Evolutionary conservation across 2,797 vertebrate species (phyloP), one percentile per base, ranked within the genome.

Genomic region (Poeciliopsis paucimaculata): DNA sequence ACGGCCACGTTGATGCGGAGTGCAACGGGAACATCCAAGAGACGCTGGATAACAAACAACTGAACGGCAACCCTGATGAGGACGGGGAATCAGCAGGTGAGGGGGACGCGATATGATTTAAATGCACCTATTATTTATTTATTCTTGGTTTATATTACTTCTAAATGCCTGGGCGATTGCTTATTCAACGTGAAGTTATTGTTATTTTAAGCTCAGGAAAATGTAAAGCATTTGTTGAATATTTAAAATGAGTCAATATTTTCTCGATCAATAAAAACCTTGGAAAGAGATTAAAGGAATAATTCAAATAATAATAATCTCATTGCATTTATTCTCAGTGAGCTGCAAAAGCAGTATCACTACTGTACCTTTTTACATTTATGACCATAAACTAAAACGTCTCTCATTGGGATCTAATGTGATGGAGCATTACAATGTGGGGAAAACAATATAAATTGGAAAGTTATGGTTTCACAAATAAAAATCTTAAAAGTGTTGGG

Each of bases 1-100:
- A 73, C 83, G 82, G 84, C 78, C 88, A 75, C 86, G 87, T 77
- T 41, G 90, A 82, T 39, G 73, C 73, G 20, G 93, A 94, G 84
- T 89, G 91, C 77, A 94, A 94, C 72, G 93, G 93, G 0, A 90
- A 93, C 18, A 78, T 91, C 41, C 86, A 76, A 43, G 80, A 88
- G 74, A 73, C 79, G 13, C 70, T 84, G 79, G 88, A 91, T 83
- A 87, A 90, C 89, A 77, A 79, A 82, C 80, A 66, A 76, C 82
- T 88, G 45, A 94, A 93, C 82, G 86, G 89, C 47, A 92, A 93
- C 81, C 84, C 85, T 45, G 81, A 79, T 62, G 85, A 87, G 78
- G 28, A 45, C 5, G 47, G 57, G 78, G 82, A 80, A n/a, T 78
- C 76, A 89, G 80, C 90, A 91, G 91, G 93, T 93, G 87, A 91